These are phyloP conservation scores for Melitaea cinxia DNA, from an alignment of 1,140 invertebrate species.

Conservation along the genomic window DNA sequence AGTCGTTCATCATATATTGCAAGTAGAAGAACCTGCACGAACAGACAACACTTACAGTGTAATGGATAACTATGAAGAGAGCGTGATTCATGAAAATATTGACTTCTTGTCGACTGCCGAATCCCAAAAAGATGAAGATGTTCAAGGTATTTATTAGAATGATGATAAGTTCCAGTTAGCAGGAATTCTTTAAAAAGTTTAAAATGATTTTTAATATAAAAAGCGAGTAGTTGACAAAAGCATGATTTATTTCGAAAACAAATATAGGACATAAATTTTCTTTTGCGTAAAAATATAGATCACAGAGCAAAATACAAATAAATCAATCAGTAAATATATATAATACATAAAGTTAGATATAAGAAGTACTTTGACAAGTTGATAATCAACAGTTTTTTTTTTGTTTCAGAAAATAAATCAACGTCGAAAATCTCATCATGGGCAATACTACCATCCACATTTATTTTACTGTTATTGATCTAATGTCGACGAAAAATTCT, in stretches of 20 bases:
- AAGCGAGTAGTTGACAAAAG: no score
- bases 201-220: no score
- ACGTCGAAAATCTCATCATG: slow-evolving; percentile 11
- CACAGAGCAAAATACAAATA: no score
- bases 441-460: slow-evolving; percentile 17
- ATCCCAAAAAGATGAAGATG: slow-evolving; percentile 26
- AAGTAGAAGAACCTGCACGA: slow-evolving; percentile 23
- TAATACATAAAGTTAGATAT: no score
- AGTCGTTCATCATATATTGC: slow-evolving; percentile 40
- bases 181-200: no score
- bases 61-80: not conserved
- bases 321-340: no score
- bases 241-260: no score
- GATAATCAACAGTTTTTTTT: no score
- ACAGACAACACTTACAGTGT: slow-evolving; percentile 7
- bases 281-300: no score
- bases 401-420: slow-evolving; percentile 22
- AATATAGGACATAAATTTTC: no score
- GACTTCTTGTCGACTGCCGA: slow-evolving; percentile 25
- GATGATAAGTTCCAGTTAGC: no score
- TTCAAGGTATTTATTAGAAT: not conserved
- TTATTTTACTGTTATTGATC: slow-evolving; percentile 15
- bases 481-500: not conserved
- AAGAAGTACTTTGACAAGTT: no score
- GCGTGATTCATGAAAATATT: slow-evolving; percentile 6